Evolutionary conservation across 2,888 invertebrate genomes (phyloP).

Genomic region (Cyclophora punctaria): DNA sequence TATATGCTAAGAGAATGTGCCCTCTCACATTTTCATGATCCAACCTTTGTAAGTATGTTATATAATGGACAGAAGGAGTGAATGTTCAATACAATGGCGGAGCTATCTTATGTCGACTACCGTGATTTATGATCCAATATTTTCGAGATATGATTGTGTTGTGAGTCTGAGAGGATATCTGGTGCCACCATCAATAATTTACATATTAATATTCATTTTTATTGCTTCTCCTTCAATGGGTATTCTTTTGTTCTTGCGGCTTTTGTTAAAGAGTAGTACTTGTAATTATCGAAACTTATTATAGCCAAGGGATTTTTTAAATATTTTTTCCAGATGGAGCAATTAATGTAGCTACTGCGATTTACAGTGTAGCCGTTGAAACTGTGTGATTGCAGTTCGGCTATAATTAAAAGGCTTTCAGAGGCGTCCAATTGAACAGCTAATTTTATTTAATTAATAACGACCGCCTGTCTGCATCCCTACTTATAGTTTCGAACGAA

Average conservation of each 20-base stretch:
- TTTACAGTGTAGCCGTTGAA: too few relatives aligned
- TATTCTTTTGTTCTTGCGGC: too few relatives aligned
- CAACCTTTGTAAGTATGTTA: constrained; percentile 53
- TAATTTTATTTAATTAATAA: constrained; percentile 9
- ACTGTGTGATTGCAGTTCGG: too few relatives aligned
- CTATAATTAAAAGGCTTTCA: constrained; percentile 3
- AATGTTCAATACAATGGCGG: constrained; percentile 38
- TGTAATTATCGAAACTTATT: too few relatives aligned
- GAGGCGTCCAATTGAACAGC: neutral
- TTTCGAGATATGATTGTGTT: constrained; percentile 36
- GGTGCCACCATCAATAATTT: constrained; percentile 43
- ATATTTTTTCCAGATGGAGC: too few relatives aligned
- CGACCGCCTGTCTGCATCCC: neutral
- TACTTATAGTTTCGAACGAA: neutral
- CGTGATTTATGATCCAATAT: constrained; percentile 55
- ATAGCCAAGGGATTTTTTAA: too few relatives aligned
- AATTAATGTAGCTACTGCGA: too few relatives aligned
- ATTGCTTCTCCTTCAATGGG: too few relatives aligned
- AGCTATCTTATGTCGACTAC: constrained; percentile 38
- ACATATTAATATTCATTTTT: constrained; percentile 13
- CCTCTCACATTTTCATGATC: constrained; percentile 42
- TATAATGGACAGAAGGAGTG: constrained; percentile 42
- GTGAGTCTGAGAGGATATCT: constrained; percentile 29
- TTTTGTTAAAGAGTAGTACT: too few relatives aligned
- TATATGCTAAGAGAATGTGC: constrained; percentile 33